Evolutionary conservation across 2,888 invertebrate genomes (phyloP).

Genomic region (Seira musarum): DNA sequence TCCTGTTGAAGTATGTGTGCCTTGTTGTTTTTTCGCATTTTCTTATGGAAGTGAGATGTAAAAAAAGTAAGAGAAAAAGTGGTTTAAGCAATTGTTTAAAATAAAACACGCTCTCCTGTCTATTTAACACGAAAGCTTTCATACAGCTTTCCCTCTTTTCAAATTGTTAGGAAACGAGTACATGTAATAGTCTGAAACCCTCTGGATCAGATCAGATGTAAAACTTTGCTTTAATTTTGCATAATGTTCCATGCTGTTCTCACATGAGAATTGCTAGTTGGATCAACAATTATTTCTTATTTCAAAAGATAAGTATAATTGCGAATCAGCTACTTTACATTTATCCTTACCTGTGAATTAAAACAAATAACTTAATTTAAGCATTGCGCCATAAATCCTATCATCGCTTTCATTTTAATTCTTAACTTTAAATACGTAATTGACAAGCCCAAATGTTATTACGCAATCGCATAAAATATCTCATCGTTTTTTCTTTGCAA

Average conservation of each 20-base stretch:
- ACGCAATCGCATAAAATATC: neutral
- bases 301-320: no score
- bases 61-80: slow-evolving; percentile 37
- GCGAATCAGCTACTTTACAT: no score
- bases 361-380: no score
- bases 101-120: neutral
- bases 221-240: neutral
- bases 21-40: slow-evolving; percentile 12
- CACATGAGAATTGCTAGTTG: no score
- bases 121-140: neutral
- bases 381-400: neutral
- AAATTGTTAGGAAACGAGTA: slow-evolving; percentile 29
- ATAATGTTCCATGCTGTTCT: no score
- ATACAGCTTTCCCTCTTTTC: slow-evolving; percentile 16
- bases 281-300: no score
- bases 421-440: neutral
- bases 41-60: no score
- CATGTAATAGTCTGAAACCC: neutral
- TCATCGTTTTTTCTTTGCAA: neutral
- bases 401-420: neutral
- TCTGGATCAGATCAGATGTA: neutral
- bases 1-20: neutral
- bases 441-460: neutral
- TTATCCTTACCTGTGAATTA: no score
- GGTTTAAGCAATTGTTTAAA: slow-evolving; percentile 29